Percentiles rank a stretch among this genome's conserved stretches.
Evolutionary conservation across 2,113 vertebrate genomes (phyloP).

Genomic region (Ceyx cyanopectus): DNA sequence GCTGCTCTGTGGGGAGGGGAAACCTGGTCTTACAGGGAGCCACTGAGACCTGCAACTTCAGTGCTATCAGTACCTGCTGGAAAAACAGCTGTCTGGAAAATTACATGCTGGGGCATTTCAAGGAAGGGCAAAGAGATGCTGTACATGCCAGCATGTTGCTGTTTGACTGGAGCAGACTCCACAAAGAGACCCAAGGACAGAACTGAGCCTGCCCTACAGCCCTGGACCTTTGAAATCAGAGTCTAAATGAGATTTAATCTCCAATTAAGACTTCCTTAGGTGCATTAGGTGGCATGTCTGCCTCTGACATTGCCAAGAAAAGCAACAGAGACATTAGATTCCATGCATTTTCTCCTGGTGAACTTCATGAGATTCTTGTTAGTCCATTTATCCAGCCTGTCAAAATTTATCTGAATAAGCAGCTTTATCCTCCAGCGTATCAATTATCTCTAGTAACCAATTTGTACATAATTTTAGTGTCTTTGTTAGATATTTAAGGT

Average conservation of each 20-base stretch:
- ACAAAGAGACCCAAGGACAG: background rate
- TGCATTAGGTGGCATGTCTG: background rate
- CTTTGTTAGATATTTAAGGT: background rate
- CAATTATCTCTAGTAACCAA: background rate
- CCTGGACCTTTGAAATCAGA: background rate
- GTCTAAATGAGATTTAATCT: background rate
- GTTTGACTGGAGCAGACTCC: background rate
- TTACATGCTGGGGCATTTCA: background rate
- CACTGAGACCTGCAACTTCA: background rate
- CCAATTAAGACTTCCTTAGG: background rate
- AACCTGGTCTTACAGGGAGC: background rate
- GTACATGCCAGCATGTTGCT: background rate
- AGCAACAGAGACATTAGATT: background rate
- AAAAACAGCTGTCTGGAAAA: constrained; percentile 25
- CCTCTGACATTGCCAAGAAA: background rate
- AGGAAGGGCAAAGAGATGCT: background rate
- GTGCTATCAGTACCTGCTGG: background rate
- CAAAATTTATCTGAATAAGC: background rate
- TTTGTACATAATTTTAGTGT: background rate
- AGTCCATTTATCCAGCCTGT: background rate
- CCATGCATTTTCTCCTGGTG: background rate
- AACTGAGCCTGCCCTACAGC: background rate
- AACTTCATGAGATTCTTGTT: background rate
- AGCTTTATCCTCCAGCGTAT: background rate
- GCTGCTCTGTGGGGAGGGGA: background rate